Base-by-base conservation (phyloP, 30 jellyfish, hydroid and myxozoan genomes). In the Mastigias papua region DNA sequence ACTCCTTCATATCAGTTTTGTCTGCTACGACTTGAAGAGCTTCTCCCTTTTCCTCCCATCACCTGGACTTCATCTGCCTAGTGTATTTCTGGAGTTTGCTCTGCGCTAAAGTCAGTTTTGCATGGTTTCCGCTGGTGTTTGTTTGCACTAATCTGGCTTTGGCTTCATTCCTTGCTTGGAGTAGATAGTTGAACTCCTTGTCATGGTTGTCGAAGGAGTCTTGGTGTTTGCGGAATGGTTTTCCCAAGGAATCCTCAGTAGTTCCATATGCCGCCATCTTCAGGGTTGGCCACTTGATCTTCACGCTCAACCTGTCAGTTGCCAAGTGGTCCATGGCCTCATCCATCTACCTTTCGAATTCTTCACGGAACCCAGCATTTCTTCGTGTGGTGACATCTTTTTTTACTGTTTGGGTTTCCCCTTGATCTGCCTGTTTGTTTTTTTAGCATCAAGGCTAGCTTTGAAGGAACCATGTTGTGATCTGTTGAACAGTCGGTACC, bases 401-500 rank as follows among this genome's bases (percentile, higher is more conserved):
- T 37, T 37, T 37, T 37, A 11, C 54, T 37, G 54, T 37, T 37
- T 37, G 54, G 54, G 54, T 5, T 37, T 37, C 11, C 10, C 54
- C 5, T 5, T 37, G 54, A 37, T 11, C 54, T 37, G 54, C 54
- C 10, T 37, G n/a, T 37, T 37, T 11, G 5, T 37, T 37, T 37
- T 11, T 37, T 3, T 3, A 37, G 5, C 54, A 37, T 37, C 11
- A 68, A 68, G 34, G 80, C 65, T 32, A 70, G 65, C 82, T 70
- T 70, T 27, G 86, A 8, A 13, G 72, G 28, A 31, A 74, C 22
- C 86, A 74, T 74, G 86, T 6, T 48, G 89, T 62, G 89, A 61
- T 78, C 89, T 25, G 89, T 57, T 10, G 78, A 58, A 50, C 86
- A 74, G 89, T 78, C 48, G 28, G 77, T 80, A 58, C 89, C 89